phyloP scores from a whole-genome alignment of 2,797 vertebrate species.

The Platalea minor region DNA sequence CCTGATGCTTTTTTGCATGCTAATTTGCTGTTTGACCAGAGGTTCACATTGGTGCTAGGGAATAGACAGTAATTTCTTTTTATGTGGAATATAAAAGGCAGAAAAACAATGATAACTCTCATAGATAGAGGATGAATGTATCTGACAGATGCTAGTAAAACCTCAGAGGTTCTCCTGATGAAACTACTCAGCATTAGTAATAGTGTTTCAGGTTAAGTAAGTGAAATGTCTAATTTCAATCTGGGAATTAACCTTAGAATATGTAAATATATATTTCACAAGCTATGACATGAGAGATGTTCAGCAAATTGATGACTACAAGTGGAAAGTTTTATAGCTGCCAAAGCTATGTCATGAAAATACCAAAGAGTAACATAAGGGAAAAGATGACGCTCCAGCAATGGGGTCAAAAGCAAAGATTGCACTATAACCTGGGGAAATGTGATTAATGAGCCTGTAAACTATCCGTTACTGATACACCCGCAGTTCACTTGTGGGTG shows the following conservation, averaged over 20 bases:
- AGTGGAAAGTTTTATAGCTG: conserved; percentile 59
- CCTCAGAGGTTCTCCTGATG: conserved; percentile 26
- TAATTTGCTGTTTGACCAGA: conserved; percentile 45
- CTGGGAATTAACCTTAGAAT: conserved; percentile 31
- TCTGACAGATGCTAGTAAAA: conserved; percentile 40
- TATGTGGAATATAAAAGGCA: conserved; percentile 30
- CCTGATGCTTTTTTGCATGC: conserved; percentile 59
- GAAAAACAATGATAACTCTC: conserved; percentile 4
- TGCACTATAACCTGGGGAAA: conserved; percentile 39
- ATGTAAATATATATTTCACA: conserved; percentile 33
- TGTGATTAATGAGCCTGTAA: not conserved
- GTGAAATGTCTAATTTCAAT: conserved; percentile 26
- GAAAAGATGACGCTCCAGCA: conserved; percentile 11
- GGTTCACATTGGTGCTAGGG: conserved; percentile 28
- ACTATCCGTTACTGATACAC: not conserved
- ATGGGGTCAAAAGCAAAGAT: conserved; percentile 35
- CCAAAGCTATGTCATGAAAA: conserved; percentile 72
- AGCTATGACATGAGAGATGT: not conserved
- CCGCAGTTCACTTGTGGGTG: not conserved
- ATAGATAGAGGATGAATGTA: conserved; percentile 31
- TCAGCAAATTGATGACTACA: conserved; percentile 33
- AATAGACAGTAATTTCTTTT: conserved; percentile 52
- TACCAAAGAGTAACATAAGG: conserved; percentile 72
- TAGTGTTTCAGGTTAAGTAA: conserved; percentile 58
- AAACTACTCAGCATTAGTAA: not conserved